Evolutionary conservation across 2,113 vertebrate genomes (phyloP), one percentile per base, ranked within the genome.

Genomic region (Bufo gargarizans): DNA sequence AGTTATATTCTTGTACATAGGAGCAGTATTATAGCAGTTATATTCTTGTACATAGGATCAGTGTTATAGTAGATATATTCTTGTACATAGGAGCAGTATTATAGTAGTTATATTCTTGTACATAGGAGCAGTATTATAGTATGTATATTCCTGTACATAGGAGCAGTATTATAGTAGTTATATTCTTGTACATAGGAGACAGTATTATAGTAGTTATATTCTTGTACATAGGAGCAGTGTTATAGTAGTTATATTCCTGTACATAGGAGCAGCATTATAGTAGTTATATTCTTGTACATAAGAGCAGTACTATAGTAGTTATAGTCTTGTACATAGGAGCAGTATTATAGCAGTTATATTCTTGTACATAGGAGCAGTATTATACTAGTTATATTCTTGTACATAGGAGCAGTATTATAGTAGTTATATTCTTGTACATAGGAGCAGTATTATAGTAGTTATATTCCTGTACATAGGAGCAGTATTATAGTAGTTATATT

Each of bases 21-120:
- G 69, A 13, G 33, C 69, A 72, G 69, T 72, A 72, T 72, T 72
- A 72, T 72, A 72, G 69, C 14, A 72, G 22, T 45, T 72, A 72
- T 72, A 72, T 72, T 72, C 69, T 72, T 72, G 69, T 72, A 72
- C 13, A 72, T 67, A 67, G 56, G 63, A 20, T 20, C 19, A 67
- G 63, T 67, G n/a, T 67, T 67, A 67, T 67, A 67, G 20, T 67
- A 67, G 63, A 22, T 67, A 67, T 67, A 67, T 67, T 67, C 63
- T 67, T 59, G 56, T 53, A 53, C 53, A 53, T 53, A 53, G 53
- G 53, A 53, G 53, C 59, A 61, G 59, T 61, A 61, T 61, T 61
- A 19, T 61, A 61, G 59, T 61, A 61, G 59, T 61, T 61, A 61
- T 61, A 61, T 61, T 17, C 59, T 19, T 33, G 33, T 33, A 33